Evolutionary conservation across 2,888 invertebrate species (phyloP), one percentile per base, ranked within the genome.

Genomic region (Arge pagana): DNA sequence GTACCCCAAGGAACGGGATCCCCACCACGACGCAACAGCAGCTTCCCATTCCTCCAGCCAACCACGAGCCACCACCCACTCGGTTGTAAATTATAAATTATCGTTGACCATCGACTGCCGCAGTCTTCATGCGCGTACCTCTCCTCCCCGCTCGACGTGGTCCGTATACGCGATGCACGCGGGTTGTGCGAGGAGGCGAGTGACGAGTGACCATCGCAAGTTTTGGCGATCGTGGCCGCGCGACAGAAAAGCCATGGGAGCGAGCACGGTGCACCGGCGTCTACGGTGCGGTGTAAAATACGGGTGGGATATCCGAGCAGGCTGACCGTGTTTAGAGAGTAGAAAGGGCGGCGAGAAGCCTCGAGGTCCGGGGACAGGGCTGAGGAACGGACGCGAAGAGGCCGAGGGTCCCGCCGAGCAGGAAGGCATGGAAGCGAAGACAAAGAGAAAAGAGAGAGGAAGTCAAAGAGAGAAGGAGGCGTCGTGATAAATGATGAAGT

Each of bases 401-500:
- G 37, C 50, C 30, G 23, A 52, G 35, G 40, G 39, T 28, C n/a
- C n/a, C n/a, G n/a, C 43, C 11, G 11, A 15, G 5, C 7, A 11
- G 7, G 19, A 23, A 19, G 35, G 11, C 8, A 8, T 4, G 11
- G 23, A n/a, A n/a, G n/a, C n/a, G n/a, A n/a, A 21, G 16, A 15
- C 19, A 30, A 18, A 36, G 51, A 37, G 41, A 42, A 18, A 51
- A 36, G 8, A 43, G 43, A 40, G 50, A 50, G 52, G n/a, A n/a
- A n/a, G n/a, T n/a, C n/a, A n/a, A n/a, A n/a, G n/a, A 42, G 15
- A 50, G 49, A 48, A 52, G 51, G 52, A 59, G 55, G 56, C 60
- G 59, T 63, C 68, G 73, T 75, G 76, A 76, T 76, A 75, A 76
- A 76, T 75, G 76, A 76, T 74, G 73, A 67, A 74, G 76, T 75